Base-by-base conservation (phyloP, 2,113 vertebrate genomes). In the Psammodynastes pulverulentus region DNA sequence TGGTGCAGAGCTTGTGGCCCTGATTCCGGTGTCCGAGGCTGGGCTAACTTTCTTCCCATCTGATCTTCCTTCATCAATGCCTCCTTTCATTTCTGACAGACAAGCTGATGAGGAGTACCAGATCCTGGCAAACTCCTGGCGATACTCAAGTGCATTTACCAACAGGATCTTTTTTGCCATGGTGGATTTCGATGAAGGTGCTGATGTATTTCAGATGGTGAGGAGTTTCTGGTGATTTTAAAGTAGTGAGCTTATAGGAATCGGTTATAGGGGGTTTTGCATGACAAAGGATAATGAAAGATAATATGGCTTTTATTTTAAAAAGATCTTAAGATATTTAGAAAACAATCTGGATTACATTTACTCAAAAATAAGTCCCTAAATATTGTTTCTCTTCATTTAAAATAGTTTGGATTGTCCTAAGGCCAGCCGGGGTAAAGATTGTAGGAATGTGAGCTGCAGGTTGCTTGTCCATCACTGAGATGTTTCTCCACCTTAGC, bases 171-270 rank as follows among this genome's bases (percentile, higher is more conserved):
- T 99, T 96, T 99, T 99, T 97, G 99, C 98, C 0, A 98, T 98
- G 90, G 99, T 99, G 1, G 99, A 99, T 96, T 99, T 99, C 94
- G 99, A 99, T 39, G 99, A 99, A 98, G 99, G 99, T 52, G 98
- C 99, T 0, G 99, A 99, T 87, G 98, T 99, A 67, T 99, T 99
- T 96, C 99, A 99, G 94, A 99, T 99, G 99, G 99, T 99, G 98
- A 98, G 1, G 79, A 53, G 39, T 58, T 91, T 54, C 95, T 34
- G 49, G 92, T 1, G 52, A 0, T 17, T 21, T 58, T 43, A 39
- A 79, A 79, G 34, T 21, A 21, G 17, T 43, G 72, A 34, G n/a
- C 15, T 79, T 39, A 72, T 72, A 67, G 58, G 62, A 67, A 67
- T 34, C 15, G 62, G 12, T 67, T 62, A n/a, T 13, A 0, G 17